phyloP scores from a whole-genome alignment of 2,888 invertebrate species.

The Syrista parreyssii region DNA sequence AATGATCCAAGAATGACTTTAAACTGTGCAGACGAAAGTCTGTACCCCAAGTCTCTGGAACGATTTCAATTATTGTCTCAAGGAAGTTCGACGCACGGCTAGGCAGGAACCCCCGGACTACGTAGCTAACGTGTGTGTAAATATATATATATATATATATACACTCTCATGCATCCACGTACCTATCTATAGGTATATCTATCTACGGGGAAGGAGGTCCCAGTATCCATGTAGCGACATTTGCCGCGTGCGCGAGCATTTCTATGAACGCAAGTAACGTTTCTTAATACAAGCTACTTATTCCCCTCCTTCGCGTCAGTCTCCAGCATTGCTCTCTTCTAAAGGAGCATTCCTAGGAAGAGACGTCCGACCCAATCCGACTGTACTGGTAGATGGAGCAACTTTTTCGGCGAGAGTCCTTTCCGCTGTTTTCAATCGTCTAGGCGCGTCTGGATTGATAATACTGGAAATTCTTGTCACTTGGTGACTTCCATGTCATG shows the following conservation, averaged over 20 bases:
- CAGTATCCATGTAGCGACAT: neutral
- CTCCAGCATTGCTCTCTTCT: neutral
- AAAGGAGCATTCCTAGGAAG: neutral
- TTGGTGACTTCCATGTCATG: neutral
- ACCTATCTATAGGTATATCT: neutral
- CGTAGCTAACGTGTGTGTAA: neutral
- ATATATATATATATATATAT: too few species aligned
- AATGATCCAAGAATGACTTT: neutral
- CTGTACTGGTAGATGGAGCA: neutral
- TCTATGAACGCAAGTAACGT: neutral
- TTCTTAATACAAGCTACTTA: neutral
- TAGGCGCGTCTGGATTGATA: neutral
- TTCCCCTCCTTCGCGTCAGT: neutral
- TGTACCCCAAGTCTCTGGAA: conserved; percentile 23
- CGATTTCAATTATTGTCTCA: conserved; percentile 52
- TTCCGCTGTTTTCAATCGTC: neutral
- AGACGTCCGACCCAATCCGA: neutral
- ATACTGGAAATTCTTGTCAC: neutral
- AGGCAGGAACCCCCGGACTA: conserved; percentile 43
- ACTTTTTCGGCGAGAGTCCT: conserved; percentile 10
- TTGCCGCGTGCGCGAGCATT: neutral
- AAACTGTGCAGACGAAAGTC: conserved; percentile 5
- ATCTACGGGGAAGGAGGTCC: neutral
- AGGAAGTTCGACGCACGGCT: conserved; percentile 62
- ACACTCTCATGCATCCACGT: neutral